These are phyloP conservation scores for Aethina tumida DNA, from an alignment of 1,140 invertebrate species.

Conservation along the genomic window DNA sequence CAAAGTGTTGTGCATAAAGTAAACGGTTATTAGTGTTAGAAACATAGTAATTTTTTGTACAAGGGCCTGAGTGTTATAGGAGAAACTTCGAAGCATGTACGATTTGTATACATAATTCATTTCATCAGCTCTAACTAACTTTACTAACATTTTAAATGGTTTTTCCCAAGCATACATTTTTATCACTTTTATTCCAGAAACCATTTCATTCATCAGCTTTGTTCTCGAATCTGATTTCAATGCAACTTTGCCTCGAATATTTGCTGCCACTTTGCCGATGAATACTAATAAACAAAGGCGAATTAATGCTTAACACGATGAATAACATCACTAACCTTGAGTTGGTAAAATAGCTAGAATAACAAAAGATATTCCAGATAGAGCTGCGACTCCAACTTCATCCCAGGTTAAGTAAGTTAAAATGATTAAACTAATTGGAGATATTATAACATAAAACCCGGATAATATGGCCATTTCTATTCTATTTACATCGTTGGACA, in stretches of 20 bases:
- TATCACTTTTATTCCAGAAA: conserved; percentile 61
- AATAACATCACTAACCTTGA: conserved; percentile 50
- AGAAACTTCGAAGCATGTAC: conserved; percentile 60
- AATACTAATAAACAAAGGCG: conserved; percentile 32
- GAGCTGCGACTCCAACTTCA: conserved; percentile 52
- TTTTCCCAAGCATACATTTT: conserved; percentile 77
- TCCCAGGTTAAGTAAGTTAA: conserved; percentile 56
- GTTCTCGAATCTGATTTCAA: conserved; percentile 59
- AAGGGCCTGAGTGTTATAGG: conserved; percentile 57
- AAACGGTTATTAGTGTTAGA: conserved; percentile 58
- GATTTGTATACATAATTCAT: conserved; percentile 57
- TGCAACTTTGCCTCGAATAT: conserved; percentile 47
- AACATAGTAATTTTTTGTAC: conserved; percentile 64
- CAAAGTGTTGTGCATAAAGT: conserved; percentile 50
- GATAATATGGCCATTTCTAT: conserved; percentile 51
- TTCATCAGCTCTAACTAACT: conserved; percentile 46
- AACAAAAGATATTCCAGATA: conserved; percentile 58
- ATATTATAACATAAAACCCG: conserved; percentile 55
- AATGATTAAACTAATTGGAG: conserved; percentile 53
- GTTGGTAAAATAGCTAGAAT: conserved; percentile 50
- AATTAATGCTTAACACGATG: conserved; percentile 2
- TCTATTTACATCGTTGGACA: conserved; percentile 69
- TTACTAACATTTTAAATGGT: conserved; percentile 51
- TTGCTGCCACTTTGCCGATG: conserved; percentile 43
- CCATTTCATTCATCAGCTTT: conserved; percentile 71